These are phyloP conservation scores for Biston stratarius DNA, from an alignment of 2,888 invertebrate species.

Conservation along the genomic window DNA sequence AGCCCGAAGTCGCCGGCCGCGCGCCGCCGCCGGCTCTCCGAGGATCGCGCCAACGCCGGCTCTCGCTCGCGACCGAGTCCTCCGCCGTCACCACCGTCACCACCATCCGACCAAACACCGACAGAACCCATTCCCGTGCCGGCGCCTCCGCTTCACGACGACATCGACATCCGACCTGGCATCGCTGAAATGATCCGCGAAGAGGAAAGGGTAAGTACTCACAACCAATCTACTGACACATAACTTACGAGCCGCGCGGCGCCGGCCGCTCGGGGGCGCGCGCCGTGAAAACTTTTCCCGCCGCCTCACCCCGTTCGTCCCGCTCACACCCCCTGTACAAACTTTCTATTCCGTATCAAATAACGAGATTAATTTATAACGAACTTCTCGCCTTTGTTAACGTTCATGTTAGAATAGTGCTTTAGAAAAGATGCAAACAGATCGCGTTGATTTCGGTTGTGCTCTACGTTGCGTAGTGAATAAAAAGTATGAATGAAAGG, in stretches of 20 bases:
- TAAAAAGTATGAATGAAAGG: constrained; percentile 21
- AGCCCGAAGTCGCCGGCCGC: constrained; percentile 48
- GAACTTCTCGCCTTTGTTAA: constrained; percentile 58
- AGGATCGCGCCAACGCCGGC: constrained; percentile 59
- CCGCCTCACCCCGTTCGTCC: constrained; percentile 35
- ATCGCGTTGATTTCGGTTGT: neutral
- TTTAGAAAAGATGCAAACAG: constrained; percentile 49
- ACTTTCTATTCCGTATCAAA: constrained; percentile 72
- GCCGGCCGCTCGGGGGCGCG: constrained; percentile 51
- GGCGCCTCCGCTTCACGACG: constrained; percentile 87
- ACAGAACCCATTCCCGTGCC: constrained; percentile 55
- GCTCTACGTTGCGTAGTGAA: neutral
- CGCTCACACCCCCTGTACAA: constrained; percentile 50
- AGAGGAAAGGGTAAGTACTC: constrained; percentile 95
- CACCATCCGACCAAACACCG: constrained; percentile 53
- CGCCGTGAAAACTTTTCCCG: constrained; percentile 46
- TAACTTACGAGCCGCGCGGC: constrained; percentile 11
- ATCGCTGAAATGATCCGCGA: constrained; percentile 98
- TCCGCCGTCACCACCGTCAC: constrained; percentile 44
- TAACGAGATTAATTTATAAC: constrained; percentile 73
- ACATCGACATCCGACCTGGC: constrained; percentile 96
- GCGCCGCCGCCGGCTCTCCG: constrained; percentile 57
- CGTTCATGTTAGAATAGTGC: constrained; percentile 55
- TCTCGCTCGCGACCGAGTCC: constrained; percentile 44
- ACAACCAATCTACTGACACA: neutral